phyloP scores from a whole-genome alignment of 2,113 vertebrate species.

The Glareola pratincola region DNA sequence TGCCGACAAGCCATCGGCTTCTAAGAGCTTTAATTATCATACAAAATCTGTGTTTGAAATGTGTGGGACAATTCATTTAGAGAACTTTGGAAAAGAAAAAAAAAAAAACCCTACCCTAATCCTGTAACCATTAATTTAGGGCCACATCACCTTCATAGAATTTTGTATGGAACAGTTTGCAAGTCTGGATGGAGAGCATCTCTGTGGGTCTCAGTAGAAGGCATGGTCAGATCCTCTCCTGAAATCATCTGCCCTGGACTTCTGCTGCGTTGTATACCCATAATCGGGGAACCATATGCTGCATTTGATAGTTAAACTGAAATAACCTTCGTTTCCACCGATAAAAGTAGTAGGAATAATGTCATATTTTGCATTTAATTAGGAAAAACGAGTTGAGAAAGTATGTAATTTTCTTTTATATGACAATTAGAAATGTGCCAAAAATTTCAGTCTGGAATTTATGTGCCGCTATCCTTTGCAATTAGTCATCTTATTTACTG shows the following conservation, averaged over 20 bases:
- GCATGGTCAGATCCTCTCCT: background rate
- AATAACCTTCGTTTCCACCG: background rate
- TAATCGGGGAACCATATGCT: constrained; percentile 28
- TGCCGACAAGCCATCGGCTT: background rate
- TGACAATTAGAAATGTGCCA: constrained; percentile 44
- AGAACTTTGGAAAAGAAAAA: background rate
- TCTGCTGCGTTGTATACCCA: background rate
- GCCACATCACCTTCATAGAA: background rate
- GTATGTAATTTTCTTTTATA: constrained; percentile 46
- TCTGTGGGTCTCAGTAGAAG: background rate
- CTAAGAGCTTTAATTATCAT: background rate
- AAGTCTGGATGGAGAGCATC: background rate
- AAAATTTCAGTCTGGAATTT: constrained; percentile 41
- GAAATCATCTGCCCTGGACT: background rate
- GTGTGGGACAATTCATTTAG: background rate
- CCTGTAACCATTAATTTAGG: background rate
- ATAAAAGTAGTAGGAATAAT: constrained; percentile 27
- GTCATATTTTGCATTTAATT: constrained; percentile 42
- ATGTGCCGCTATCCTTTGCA: background rate
- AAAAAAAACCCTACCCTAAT: background rate
- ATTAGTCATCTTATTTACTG: constrained; percentile 57
- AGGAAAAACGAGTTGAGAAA: constrained; percentile 43
- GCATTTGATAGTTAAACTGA: background rate
- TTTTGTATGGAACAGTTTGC: background rate
- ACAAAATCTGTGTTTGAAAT: background rate